Base-by-base conservation (phyloP, 2,797 vertebrate species). In the Sebastes vulpes region DNA sequence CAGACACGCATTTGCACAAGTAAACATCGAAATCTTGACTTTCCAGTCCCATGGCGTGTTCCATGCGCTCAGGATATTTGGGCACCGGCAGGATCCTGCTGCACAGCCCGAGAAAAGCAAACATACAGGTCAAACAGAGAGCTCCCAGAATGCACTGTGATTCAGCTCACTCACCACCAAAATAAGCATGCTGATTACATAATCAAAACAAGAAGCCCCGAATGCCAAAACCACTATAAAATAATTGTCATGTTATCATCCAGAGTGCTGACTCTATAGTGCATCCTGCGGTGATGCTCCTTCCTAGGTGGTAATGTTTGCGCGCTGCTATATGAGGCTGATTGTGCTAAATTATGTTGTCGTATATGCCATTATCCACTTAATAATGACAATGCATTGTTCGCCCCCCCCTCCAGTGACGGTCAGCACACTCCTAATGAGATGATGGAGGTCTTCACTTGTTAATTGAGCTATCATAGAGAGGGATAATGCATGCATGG, bases 21-120 rank as follows among this genome's bases (percentile, higher is more conserved):
- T 83, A 94, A 92, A 94, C 90, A 92, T 60, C 58, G 74, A 82
- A 89, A 85, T 91, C 93, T 90, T 91, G 89, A 88, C 90, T 92
- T 66, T 88, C 50, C 81, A 65, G 69, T 91, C 91, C 92, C 87
- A 1, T 71, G 65, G 81, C 79, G 88, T 75, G 81, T 75, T 91
- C 77, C 77, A 31, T 81, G 72, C 52, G 56, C 79, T 89, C 83
- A 25, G 88, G 90, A 89, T 93, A 86, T 94, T 91, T 90, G 82
- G 84, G 74, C 31, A 82, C 83, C 68, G 65, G 73, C 81, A 54
- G 81, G 82, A 91, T 92, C 81, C 91, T 74, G 84, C 85, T 79
- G 82, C 86, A 80, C 84, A 81, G 82, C 82, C 77, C 5, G 48
- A 75, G 86, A 93, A 94, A 86, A 89, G 48, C 89, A 95, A 95